Evolutionary conservation across 2,113 vertebrate species (phyloP), one percentile per base, ranked within the genome.

Genomic region (Sylvilagus bachmani): DNA sequence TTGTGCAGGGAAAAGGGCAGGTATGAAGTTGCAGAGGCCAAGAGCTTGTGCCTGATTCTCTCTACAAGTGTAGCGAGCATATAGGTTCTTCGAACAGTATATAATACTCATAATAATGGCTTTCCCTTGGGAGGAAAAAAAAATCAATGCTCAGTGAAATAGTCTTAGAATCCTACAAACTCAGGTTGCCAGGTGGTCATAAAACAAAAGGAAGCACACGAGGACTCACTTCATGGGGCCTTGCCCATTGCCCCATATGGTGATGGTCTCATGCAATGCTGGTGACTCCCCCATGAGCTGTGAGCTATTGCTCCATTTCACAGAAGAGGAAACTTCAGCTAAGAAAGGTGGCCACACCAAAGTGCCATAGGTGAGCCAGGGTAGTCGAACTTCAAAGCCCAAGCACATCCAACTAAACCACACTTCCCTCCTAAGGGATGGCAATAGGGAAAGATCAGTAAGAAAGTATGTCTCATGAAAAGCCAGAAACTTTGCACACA

Each of bases 291-390:
- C n/a, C 31, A 9, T n/a, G 11, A 92, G 25, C 62, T 16, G 17
- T 61, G 58, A 87, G 24, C 44, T 84, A 49, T 12, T 81, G 36
- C 17, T 85, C 44, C 70, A 27, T 82, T 64, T 77, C 81, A 78
- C 69, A 90, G 85, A 88, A 22, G 6, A 74, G 13, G 51, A 58
- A 58, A 87, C 38, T n/a, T 82, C 27, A 88, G 17, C 10, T 62
- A 44, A 81, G 69, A 64, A 5, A 69, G 6, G 5, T n/a, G 22
- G 22, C 17, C 67, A 6, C 13, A 33, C 21, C 61, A 61, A 33
- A 31, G 24, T 55, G 25, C 10, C 86, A 4, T 12, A 33, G 61
- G 67, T 73, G 22, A 53, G 21, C 22, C n/a, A 24, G 73, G 61
- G 7, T 6, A n/a, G 29, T 74, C 36, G 71, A 38, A 86, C 58